Percentiles rank a stretch among this genome's conserved stretches.
Evolutionary conservation across 2,113 vertebrate genomes (phyloP).

Genomic region (Sterna hirundo): DNA sequence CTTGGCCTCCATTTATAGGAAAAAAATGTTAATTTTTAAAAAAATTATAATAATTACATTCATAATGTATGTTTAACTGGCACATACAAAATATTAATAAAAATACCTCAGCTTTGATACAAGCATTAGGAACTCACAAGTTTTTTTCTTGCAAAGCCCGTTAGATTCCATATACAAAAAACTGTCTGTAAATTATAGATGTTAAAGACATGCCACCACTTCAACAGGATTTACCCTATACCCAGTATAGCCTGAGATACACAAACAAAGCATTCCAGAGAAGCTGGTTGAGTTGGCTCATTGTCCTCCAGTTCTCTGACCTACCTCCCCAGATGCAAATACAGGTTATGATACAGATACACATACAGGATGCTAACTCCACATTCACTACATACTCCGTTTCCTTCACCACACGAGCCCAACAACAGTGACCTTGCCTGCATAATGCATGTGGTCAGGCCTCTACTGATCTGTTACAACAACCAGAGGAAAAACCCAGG

Average conservation of each 20-base stretch:
- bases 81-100: not conserved
- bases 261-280: not conserved
- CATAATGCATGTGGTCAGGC: rapidly evolving
- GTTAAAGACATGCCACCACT: not conserved
- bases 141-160: not conserved
- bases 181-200: not conserved
- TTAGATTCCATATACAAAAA: not conserved
- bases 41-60: not conserved
- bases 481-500: not conserved
- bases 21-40: not conserved
- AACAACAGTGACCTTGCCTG: not conserved
- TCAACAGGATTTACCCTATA: not conserved
- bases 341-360: not conserved
- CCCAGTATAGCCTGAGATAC: not conserved
- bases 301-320: not conserved
- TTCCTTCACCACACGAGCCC: not conserved
- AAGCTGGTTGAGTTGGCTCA: not conserved
- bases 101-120: not conserved
- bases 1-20: not conserved
- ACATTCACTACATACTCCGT: not conserved
- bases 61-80: not conserved
- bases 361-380: not conserved
- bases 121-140: not conserved
- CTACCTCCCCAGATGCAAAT: not conserved
- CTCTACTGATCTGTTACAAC: not conserved